Evolutionary conservation across 2,888 invertebrate species (phyloP), one percentile per base, ranked within the genome.

Genomic region (Microplitis deprimator): DNA sequence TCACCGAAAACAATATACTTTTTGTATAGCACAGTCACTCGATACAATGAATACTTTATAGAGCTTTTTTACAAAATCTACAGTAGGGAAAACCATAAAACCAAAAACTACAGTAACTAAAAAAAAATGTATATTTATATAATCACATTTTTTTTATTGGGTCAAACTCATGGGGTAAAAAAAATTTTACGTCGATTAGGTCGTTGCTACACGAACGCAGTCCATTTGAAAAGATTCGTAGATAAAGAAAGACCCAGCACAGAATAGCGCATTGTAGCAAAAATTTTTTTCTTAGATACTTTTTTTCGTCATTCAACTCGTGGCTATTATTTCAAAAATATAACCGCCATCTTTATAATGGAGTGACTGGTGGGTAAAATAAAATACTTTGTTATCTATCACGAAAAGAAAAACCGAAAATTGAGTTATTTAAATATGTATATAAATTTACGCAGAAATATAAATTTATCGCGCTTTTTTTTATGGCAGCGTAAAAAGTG

Each of bases 161-260:
- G 65, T 65, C 65, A 65, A 65, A 20, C 29, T 20, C 20, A 13
- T 10, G 5, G 8, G 50, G 10, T 29, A 29, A 29, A 62, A 65
- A 65, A 65, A 65, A 38, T 29, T 29, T 13, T 65, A 13, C 13
- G 10, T 8, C 59, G 41, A 59, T 16, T 29, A 13, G 17, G 6
- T n/a, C 16, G 6, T 61, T 5, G 65, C 29, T 60, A 41, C 10
- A 65, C 29, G 60, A 60, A 50, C 60, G 39, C 41, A 61, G 39
- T 62, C 59, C 16, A 68, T 40, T 75, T 78, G 76, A 75, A 79
- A 80, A 77, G 76, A 77, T 76, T 79, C 69, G 70, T 73, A 79
- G 81, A 81, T 82, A 82, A 82, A 80, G 75, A 75, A 81, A 82
- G 79, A 81, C 75, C 76, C 77, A 68, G 77, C 79, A 80, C 80